Evolutionary conservation across 2,888 invertebrate species (phyloP).

Genomic region (Cheilosia urbana): DNA sequence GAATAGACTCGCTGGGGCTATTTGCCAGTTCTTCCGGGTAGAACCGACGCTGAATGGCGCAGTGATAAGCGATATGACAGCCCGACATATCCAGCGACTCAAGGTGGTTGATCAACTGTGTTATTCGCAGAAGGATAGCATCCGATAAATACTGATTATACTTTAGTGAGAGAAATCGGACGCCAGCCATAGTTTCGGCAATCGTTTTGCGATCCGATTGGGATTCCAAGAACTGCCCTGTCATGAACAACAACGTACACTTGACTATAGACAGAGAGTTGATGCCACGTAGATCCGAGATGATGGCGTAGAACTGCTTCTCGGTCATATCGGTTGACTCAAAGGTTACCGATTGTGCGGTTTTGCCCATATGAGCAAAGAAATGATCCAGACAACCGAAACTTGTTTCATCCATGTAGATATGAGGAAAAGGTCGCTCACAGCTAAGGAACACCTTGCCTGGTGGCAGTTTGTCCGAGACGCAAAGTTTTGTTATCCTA

Average conservation of each 20-base stretch:
- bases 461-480: conserved; percentile 81
- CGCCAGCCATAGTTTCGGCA: conserved; percentile 81
- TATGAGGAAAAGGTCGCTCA: conserved; percentile 79
- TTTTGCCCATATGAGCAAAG: conserved; percentile 86
- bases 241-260: conserved; percentile 90
- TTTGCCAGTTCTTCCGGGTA: conserved; percentile 85
- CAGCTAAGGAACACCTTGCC: conserved; percentile 79
- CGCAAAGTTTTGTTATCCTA: conserved; percentile 80
- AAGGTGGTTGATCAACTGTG: conserved; percentile 86
- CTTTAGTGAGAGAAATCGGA: conserved; percentile 86
- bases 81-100: conserved; percentile 87
- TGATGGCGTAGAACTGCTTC: conserved; percentile 86
- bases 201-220: conserved; percentile 85
- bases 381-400: conserved; percentile 83
- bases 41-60: conserved; percentile 88
- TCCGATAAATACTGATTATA: conserved; percentile 90
- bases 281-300: conserved; percentile 86
- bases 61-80: conserved; percentile 89
- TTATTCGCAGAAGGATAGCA: conserved; percentile 88
- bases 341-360: conserved; percentile 85
- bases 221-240: conserved; percentile 88
- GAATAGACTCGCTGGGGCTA: conserved; percentile 87
- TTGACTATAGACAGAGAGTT: conserved; percentile 86
- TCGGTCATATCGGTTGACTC: conserved; percentile 87
- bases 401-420: conserved; percentile 81